phyloP scores from a whole-genome alignment of 2,113 vertebrate genomes.

The Pseudorasbora parva region DNA sequence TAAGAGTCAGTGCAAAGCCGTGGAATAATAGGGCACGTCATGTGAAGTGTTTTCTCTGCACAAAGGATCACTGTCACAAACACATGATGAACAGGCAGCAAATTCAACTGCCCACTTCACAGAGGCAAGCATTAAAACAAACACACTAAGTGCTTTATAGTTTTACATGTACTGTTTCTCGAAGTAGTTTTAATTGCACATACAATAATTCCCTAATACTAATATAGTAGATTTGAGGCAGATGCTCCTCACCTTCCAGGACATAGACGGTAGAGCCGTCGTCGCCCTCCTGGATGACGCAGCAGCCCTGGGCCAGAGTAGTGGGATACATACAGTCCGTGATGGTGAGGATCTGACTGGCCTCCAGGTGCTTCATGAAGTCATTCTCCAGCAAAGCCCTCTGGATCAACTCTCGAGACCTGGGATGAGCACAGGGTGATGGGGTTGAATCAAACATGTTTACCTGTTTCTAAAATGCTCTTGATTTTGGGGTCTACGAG shows the following conservation, averaged over 20 bases:
- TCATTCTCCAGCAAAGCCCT: conserved; percentile 77
- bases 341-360: conserved; percentile 75
- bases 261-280: conserved; percentile 76
- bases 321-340: conserved; percentile 78
- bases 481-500: too few species aligned
- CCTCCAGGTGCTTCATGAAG: conserved; percentile 79
- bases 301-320: conserved; percentile 66
- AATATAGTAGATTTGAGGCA: neutral
- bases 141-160: neutral
- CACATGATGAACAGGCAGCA: conserved; percentile 36
- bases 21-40: neutral
- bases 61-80: conserved; percentile 44
- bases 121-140: neutral
- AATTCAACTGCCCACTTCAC: neutral
- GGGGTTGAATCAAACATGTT: neutral
- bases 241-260: conserved; percentile 71
- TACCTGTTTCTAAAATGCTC: too few species aligned
- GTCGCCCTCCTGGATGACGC: conserved; percentile 77
- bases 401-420: conserved; percentile 75
- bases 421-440: conserved; percentile 28
- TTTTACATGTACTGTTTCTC: conserved; percentile 1
- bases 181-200: neutral
- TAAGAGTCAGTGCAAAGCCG: neutral
- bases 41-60: neutral
- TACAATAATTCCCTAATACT: neutral